Conservation (phyloP, 1,140 invertebrate genomes). For the Thaumetopoea pityocampa region DNA sequence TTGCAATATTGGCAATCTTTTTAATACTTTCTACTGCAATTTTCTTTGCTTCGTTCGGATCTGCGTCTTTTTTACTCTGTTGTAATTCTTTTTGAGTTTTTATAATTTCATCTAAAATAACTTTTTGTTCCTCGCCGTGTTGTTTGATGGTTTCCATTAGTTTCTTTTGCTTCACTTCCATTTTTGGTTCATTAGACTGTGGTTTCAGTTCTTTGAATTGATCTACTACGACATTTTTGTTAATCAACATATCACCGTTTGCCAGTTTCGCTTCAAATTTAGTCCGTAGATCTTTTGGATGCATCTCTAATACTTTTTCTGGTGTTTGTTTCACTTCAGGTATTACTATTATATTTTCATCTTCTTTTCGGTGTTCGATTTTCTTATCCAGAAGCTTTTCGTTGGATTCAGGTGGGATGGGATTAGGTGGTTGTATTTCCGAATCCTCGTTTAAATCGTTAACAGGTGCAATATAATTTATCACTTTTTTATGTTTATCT, state of each 20-base stretch:
- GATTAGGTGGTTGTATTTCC: conserved; percentile 66
- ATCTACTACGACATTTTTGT: conserved; percentile 22
- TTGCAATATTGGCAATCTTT: conserved; percentile 68
- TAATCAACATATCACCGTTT: conserved; percentile 34
- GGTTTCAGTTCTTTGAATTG: conserved; percentile 16
- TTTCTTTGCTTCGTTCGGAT: conserved; percentile 61
- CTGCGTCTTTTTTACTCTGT: conserved; percentile 56
- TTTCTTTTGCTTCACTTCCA: conserved; percentile 48
- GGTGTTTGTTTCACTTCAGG: conserved; percentile 21
- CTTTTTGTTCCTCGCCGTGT: conserved; percentile 76
- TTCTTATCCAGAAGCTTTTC: conserved; percentile 30
- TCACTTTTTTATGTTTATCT: conserved; percentile 13
- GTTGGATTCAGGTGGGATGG: conserved; percentile 55
- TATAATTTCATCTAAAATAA: conserved; percentile 76
- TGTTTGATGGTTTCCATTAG: conserved; percentile 77
- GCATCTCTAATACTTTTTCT: conserved; percentile 35
- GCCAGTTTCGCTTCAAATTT: conserved; percentile 39
- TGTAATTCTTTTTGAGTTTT: conserved; percentile 74
- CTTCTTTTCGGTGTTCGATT: conserved; percentile 21
- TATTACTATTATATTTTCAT: conserved; percentile 1
- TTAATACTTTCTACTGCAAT: conserved; percentile 71
- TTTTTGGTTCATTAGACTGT: conserved; percentile 27
- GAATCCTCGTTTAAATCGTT: conserved; percentile 51
- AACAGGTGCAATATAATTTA: conserved; percentile 18
- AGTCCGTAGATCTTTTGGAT: conserved; percentile 45